Conservation (phyloP, 2,113 vertebrate genomes). For the Rhinolophus ferrumequinum region DNA sequence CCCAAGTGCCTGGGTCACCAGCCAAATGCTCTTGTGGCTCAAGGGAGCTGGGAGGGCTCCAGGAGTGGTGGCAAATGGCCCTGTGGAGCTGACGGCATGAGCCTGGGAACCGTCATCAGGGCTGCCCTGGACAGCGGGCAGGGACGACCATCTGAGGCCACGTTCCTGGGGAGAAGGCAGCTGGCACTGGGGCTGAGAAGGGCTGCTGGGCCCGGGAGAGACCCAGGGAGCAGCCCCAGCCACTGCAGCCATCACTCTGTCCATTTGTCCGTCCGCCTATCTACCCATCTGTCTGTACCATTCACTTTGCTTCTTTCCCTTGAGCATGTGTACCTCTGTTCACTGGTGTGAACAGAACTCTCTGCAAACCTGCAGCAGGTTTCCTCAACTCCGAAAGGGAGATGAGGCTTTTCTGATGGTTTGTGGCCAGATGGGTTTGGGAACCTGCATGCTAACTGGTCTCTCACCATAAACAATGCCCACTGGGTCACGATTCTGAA, state of each 20-base stretch:
- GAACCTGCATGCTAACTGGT: neutral
- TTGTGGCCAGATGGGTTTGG: neutral
- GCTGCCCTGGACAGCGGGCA: neutral
- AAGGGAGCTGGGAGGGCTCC: neutral
- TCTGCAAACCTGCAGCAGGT: neutral
- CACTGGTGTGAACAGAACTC: neutral
- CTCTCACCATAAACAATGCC: accelerated
- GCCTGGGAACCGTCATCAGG: neutral
- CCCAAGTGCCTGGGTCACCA: neutral
- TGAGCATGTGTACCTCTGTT: too few species aligned
- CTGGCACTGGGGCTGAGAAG: neutral
- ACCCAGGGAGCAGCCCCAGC: neutral
- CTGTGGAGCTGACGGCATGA: accelerated
- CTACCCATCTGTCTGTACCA: neutral
- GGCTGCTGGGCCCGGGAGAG: neutral
- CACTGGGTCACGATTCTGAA: too few species aligned
- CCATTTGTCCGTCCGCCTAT: neutral
- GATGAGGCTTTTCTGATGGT: neutral
- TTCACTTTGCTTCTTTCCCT: neutral
- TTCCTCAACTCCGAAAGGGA: neutral
- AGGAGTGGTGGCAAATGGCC: neutral
- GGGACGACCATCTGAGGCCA: neutral
- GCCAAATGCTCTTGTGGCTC: neutral
- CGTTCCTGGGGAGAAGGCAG: neutral
- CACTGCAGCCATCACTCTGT: neutral